These are phyloP conservation scores for Leucania comma DNA, from an alignment of 2,888 invertebrate species.

Conservation along the genomic window DNA sequence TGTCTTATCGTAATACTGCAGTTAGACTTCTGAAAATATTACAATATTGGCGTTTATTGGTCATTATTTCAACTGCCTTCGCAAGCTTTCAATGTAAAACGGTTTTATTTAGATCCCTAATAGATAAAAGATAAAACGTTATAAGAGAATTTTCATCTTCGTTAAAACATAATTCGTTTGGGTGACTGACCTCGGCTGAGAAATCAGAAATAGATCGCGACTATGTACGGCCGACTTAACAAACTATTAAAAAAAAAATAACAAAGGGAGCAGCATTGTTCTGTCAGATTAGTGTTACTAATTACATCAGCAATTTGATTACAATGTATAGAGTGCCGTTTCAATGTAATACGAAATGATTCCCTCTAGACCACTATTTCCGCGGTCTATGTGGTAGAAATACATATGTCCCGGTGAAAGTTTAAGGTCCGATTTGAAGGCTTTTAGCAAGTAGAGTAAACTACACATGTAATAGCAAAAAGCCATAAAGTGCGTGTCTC, in stretches of 20 bases:
- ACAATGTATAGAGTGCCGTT: not conserved
- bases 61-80: conserved; percentile 56
- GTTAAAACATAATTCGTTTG: conserved; percentile 54
- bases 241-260: conserved; percentile 12
- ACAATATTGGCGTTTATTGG: conserved; percentile 62
- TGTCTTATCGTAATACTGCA: conserved; percentile 78
- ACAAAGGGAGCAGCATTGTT: not conserved
- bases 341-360: conserved; percentile 3
- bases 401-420: conserved; percentile 25
- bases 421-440: conserved; percentile 39
- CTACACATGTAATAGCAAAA: conserved; percentile 55
- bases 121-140: conserved; percentile 47
- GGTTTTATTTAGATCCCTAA: conserved; percentile 54
- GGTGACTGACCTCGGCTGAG: conserved; percentile 27
- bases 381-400: conserved; percentile 16
- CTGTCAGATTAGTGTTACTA: not conserved
- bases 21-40: conserved; percentile 70
- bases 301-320: not conserved
- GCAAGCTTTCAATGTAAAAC: conserved; percentile 50
- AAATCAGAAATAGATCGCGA: conserved; percentile 8
- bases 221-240: conserved; percentile 11
- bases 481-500: conserved; percentile 52
- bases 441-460: conserved; percentile 44
- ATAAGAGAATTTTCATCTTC: conserved; percentile 33
- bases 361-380: conserved; percentile 33